Evolutionary conservation across 2,113 vertebrate genomes (phyloP), one percentile per base, ranked within the genome.

Genomic region (Vidua chalybeata): DNA sequence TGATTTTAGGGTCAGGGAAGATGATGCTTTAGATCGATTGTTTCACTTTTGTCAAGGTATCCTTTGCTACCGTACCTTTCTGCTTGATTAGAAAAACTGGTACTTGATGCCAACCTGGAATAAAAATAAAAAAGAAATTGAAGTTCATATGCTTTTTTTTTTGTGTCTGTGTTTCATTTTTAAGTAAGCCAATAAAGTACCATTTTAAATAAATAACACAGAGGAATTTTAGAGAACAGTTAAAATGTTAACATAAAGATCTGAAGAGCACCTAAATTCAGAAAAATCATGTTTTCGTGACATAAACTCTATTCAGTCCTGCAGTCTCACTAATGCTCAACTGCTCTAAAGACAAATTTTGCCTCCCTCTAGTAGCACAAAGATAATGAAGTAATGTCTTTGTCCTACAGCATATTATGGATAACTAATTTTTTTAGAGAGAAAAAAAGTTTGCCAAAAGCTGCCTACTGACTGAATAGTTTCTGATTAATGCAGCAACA

Each of bases 71-170:
- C 93, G 64, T 98, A 99, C 99, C 99, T 99, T 98, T 99, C 99
- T 78, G 99, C 99, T 98, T 99, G 99, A 97, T 98, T 99, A 66
- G 99, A 99, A 97, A 99, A 99, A 97, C 98, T 99, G 52, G 98
- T 98, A 96, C 99, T 99, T 62, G 99, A 99, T 61, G 99, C 99
- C 98, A 99, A 97, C 97, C 99, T 99, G 91, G 39, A 94, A 83
- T 62, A 94, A 94, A 96, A 58, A 97, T 48, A 6, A 84, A 93
- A 49, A 94, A 62, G 45, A 15, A 72, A 94, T 39, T 96, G 71
- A 97, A 46, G 52, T 1, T 85, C 39, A 31, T 30, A 20, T 10
- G 8, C 4, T 7, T 35, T 58, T 22, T 35, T 35, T 9, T 64
- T 13, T 33, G 39, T 30, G 28, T 56, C 11, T n/a, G 7, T 27